Evolutionary conservation across 2,888 invertebrate genomes (phyloP).

Genomic region (Stictocephala bisonia): DNA sequence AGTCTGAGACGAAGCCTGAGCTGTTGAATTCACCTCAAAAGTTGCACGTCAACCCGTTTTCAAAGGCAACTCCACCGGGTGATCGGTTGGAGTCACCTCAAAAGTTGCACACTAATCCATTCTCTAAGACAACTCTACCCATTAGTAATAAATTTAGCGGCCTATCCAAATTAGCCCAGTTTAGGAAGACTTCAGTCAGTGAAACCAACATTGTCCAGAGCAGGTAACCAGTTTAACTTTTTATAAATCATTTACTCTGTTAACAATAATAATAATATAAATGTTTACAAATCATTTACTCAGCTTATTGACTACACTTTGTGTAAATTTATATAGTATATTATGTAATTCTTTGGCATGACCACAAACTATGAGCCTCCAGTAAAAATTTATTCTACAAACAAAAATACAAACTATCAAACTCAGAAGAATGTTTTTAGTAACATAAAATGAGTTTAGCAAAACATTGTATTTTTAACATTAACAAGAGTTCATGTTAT

Average conservation of each 20-base stretch:
- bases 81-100: slow-evolving; percentile 20
- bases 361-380: too few species aligned
- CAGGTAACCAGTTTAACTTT: slow-evolving; percentile 38
- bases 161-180: slow-evolving; percentile 45
- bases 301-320: too few species aligned
- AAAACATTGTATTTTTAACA: too few species aligned
- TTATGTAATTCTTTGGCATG: too few species aligned
- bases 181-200: slow-evolving; percentile 45
- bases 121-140: slow-evolving; percentile 14
- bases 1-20: background rate
- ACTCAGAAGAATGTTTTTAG: too few species aligned
- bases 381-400: too few species aligned
- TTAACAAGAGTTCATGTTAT: too few species aligned
- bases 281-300: too few species aligned
- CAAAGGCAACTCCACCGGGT: slow-evolving; percentile 14
- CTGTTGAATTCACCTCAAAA: slow-evolving; percentile 10
- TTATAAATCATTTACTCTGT: background rate
- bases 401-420: too few species aligned
- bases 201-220: slow-evolving; percentile 43
- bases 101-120: slow-evolving; percentile 4
- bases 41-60: slow-evolving; percentile 7
- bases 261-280: too few species aligned
- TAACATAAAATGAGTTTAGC: too few species aligned
- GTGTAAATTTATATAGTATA: too few species aligned
- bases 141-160: slow-evolving; percentile 27